Base-by-base conservation (phyloP, 2,797 vertebrate species). In the Centroberyx gerrardi region DNA sequence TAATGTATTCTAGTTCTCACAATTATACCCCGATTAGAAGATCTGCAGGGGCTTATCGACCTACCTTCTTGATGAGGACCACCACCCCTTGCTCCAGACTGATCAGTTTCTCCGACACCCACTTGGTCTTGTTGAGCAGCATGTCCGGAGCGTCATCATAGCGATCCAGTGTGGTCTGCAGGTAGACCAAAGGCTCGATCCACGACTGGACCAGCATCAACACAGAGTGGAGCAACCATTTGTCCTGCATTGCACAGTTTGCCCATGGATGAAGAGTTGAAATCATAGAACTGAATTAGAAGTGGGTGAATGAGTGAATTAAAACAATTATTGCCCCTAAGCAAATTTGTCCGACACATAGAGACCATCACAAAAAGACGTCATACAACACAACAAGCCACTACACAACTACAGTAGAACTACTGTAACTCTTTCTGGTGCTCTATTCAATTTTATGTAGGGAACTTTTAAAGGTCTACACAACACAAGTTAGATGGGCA, bases 61-160 rank as follows among this genome's bases (percentile, higher is more conserved):
- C 12, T 62, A 95, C 95, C 93, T 94, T 95, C 62, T 85, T 89
- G 55, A 94, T 95, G 55, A 96, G 93, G n/a, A 94, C 92, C 72
- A 94, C 80, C 58, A 96, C 84, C 0, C 95, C 94, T 82, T 95
- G 91, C 82, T 96, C 93, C 73, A 95, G 83, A 81, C 93, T 95
- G 67, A 92, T 87, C 22, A 96, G 90, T 83, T 95, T 95, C 33
- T 94, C 93, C 1, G 92, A 94, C 82, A 95, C 85, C 94, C 95
- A 95, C 82, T 95, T 95, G 61, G 93, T 95, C 81, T 94, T 95
- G 87, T 93, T 94, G 46, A 95, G 88, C 66, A 95, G 87, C 76
- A 88, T 65, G 6, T 93, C 87, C 0, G 94, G 91, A 42, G 90
- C 90, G 0, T 88, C 55, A 0, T 94, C 90, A 7, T 96, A 94